Conservation (phyloP, 2,888 invertebrate genomes). For the Noctua pronuba region DNA sequence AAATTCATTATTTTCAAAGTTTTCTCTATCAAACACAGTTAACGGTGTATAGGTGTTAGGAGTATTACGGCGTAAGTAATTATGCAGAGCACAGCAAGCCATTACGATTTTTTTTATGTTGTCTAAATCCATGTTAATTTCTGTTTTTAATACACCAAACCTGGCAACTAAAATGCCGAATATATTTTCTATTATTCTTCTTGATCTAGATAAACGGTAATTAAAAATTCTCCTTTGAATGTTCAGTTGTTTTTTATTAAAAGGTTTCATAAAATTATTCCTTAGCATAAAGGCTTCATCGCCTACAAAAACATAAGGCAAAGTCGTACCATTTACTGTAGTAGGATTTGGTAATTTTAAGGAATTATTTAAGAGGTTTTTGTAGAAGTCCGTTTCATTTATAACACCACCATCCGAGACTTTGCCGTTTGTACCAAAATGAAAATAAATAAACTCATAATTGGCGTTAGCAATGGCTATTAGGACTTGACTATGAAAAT, state of each 20-base stretch:
- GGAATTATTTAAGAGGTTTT: slow-evolving; percentile 20
- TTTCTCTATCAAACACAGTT: slow-evolving; percentile 11
- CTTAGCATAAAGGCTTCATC: slow-evolving; percentile 38
- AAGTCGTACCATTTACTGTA: slow-evolving; percentile 18
- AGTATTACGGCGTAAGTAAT: slow-evolving; percentile 11
- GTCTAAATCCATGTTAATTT: slow-evolving; percentile 16
- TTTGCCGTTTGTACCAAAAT: slow-evolving; percentile 36
- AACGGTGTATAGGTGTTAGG: slow-evolving; percentile 10
- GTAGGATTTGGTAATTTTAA: slow-evolving; percentile 19
- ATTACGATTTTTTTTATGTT: slow-evolving; percentile 12
- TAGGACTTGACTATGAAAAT: slow-evolving; percentile 29
- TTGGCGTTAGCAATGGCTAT: slow-evolving; percentile 38
- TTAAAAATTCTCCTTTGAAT: slow-evolving; percentile 38
- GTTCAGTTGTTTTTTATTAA: slow-evolving; percentile 14
- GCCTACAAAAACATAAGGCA: slow-evolving; percentile 27
- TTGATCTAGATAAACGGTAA: slow-evolving; percentile 19
- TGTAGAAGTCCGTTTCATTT: slow-evolving; percentile 24
- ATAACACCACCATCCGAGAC: slow-evolving; percentile 28
- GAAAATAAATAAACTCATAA: slow-evolving; percentile 40
- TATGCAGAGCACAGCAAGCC: slow-evolving; percentile 16
- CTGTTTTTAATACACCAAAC: slow-evolving; percentile 13
- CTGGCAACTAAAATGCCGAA: slow-evolving; percentile 16
- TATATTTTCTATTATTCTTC: slow-evolving; percentile 14
- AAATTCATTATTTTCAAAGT: slow-evolving; percentile 18
- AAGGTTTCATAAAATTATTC: slow-evolving; percentile 36